Evolutionary conservation across 2,888 invertebrate species (phyloP).

Genomic region (Norana najaformis): DNA sequence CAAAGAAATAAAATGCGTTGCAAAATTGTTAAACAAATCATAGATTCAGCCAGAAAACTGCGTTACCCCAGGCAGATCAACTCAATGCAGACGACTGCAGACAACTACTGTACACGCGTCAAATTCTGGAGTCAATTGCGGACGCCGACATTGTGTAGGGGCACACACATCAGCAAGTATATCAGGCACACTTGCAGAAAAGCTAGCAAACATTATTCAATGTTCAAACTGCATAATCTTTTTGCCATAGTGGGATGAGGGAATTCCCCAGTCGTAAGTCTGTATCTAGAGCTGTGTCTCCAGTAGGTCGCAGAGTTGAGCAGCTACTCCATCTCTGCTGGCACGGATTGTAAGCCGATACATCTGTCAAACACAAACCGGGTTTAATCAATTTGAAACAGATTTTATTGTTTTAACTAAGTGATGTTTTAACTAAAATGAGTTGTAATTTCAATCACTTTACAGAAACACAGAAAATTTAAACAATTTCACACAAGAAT

Average conservation of each 20-base stretch:
- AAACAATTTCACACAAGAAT: background rate
- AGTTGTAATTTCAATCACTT: background rate
- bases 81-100: background rate
- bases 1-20: background rate
- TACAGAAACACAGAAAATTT: too few species aligned
- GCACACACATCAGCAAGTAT: background rate
- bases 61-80: slow-evolving; percentile 13
- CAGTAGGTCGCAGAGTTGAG: slow-evolving; percentile 88
- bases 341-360: slow-evolving; percentile 95
- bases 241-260: background rate
- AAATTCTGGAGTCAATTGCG: background rate
- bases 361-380: slow-evolving; percentile 74
- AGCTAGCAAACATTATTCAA: background rate
- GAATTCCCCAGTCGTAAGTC: background rate
- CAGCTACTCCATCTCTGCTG: slow-evolving; percentile 92
- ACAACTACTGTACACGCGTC: background rate
- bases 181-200: background rate
- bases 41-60: background rate
- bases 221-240: background rate
- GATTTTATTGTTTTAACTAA: background rate
- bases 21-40: background rate
- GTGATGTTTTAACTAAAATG: background rate
- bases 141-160: background rate
- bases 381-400: background rate
- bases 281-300: slow-evolving; percentile 85